Conservation (phyloP, 2,888 invertebrate species). For the Pristionchus japonicus region DNA sequence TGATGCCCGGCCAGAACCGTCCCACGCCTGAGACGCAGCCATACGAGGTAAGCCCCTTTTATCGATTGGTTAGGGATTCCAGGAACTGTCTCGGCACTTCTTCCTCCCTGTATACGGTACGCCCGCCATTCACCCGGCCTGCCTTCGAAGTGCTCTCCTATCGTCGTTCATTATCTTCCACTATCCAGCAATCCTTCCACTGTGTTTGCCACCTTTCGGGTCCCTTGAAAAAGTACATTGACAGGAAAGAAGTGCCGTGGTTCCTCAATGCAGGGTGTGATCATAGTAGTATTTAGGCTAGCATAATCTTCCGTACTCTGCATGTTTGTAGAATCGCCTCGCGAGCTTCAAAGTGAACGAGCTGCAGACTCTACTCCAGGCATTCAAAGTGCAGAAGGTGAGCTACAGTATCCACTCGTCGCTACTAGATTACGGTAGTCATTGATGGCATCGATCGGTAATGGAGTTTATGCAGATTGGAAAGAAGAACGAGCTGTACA, state of each 20-base stretch:
- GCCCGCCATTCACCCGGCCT: too few species aligned
- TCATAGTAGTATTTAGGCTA: too few species aligned
- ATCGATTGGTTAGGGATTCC: not conserved
- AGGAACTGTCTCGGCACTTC: not conserved
- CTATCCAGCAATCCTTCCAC: too few species aligned
- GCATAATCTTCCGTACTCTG: not conserved
- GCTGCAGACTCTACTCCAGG: constrained; percentile 41
- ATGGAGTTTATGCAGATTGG: constrained; percentile 50
- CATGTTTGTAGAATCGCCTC: not conserved
- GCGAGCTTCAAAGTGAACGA: constrained; percentile 43
- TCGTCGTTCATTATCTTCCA: too few species aligned
- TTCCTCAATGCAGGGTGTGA: not conserved
- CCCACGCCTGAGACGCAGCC: not conserved
- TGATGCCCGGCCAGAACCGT: not conserved
- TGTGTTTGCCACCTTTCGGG: too few species aligned
- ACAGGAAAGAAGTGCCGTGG: not conserved
- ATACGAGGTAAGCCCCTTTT: not conserved
- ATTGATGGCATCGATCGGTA: not conserved
- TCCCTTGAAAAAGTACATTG: too few species aligned
- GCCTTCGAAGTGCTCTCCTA: too few species aligned
- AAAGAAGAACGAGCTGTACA: constrained; percentile 61
- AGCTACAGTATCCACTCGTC: not conserved
- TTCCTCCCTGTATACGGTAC: not conserved
- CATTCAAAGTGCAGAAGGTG: constrained; percentile 46
- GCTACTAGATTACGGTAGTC: not conserved